Evolutionary conservation across 2,888 invertebrate species (phyloP).

Genomic region (Drymonia ruficornis): DNA sequence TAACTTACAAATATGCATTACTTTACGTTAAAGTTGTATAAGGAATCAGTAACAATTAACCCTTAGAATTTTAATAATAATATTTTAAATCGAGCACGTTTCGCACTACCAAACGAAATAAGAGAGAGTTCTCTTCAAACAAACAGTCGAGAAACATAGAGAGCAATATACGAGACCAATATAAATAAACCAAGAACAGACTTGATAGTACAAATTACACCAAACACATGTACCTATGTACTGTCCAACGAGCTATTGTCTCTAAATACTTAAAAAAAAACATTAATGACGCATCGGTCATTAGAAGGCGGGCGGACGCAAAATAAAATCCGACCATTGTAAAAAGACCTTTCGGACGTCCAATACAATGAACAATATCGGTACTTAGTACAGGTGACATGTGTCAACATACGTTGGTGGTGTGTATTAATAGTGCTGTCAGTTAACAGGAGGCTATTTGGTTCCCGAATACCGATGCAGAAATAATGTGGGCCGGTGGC

Average conservation of each 20-base stretch:
- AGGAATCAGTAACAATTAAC: too few species aligned
- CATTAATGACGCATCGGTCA: constrained; percentile 65
- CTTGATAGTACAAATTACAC: constrained; percentile 18
- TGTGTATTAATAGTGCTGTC: constrained; percentile 75
- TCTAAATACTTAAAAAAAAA: constrained; percentile 58
- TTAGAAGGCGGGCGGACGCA: constrained; percentile 51
- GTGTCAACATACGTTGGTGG: constrained; percentile 51
- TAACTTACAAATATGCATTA: too few species aligned
- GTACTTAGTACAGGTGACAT: constrained; percentile 53
- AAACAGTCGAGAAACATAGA: constrained; percentile 5
- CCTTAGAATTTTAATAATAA: too few species aligned
- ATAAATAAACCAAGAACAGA: constrained; percentile 10
- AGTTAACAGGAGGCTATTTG: constrained; percentile 66
- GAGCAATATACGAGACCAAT: constrained; percentile 11
- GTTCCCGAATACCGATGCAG: constrained; percentile 75
- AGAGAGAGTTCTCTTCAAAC: neutral
- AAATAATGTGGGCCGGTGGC: constrained; percentile 68
- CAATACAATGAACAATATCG: constrained; percentile 31
- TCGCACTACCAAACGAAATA: too few species aligned
- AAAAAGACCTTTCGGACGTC: constrained; percentile 32
- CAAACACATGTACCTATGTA: constrained; percentile 16
- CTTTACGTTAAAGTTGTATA: too few species aligned
- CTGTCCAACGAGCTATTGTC: constrained; percentile 51
- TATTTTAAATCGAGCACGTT: too few species aligned
- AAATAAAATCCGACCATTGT: constrained; percentile 46